Evolutionary conservation across 1,140 invertebrate genomes (phyloP), one percentile per base, ranked within the genome.

Genomic region (Microplitis demolitor): DNA sequence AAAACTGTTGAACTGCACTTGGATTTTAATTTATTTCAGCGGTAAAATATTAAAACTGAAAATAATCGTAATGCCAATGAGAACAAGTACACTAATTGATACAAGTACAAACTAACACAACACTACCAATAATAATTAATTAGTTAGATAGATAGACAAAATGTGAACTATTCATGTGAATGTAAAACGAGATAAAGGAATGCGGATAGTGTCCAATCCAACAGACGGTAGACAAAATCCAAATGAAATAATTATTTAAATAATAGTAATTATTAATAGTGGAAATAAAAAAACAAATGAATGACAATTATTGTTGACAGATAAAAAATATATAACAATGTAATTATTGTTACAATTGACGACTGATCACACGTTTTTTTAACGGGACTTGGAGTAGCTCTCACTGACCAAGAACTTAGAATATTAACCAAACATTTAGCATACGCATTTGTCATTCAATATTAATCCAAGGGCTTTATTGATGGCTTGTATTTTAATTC

Each of bases 341-440:
- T 6, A 45, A 45, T 8, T 45, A 45, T 45, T 45, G 6, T 56
- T 66, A 54, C 64, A 56, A 14, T 51, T 14, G 37, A 64, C 4
- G 62, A 64, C 37, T 11, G 50, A 66, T 66, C 24, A 77, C 72
- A 54, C 39, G 39, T 45, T 69, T 79, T 67, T 77, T 75, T 70
- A 71, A 72, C 64, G 62, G 60, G 39, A 71, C 54, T n/a, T 39
- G 54, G 56, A 72, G 66, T 72, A 69, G 68, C 50, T 45, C 67
- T 64, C 76, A 76, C 72, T 76, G 83, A 78, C 82, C 84, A 82
- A 86, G 84, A 84, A 45, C 39, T 86, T 84, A 82, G 78, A 83
- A 80, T 79, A 81, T 85, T 87, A 87, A 87, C 85, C 86, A 85
- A 86, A 87, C 85, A 84, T 87, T 86, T 87, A 76, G 72, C 68